Evolutionary conservation across 1,140 invertebrate genomes (phyloP).

Genomic region (Fopius arisanus): DNA sequence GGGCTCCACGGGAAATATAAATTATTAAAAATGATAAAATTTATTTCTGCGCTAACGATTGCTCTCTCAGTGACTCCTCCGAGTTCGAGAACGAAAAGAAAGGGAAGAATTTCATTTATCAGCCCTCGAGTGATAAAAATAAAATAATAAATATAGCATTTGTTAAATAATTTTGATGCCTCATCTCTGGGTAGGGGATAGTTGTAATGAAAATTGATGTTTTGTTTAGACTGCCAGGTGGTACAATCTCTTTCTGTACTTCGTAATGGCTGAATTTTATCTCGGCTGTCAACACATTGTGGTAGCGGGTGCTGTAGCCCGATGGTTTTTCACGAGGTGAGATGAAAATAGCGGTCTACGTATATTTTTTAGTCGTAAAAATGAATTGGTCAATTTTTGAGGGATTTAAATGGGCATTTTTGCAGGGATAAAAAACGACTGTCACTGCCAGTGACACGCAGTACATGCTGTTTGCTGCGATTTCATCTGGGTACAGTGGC

Average conservation of each 20-base stretch:
- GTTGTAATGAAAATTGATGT: slow-evolving; percentile 14
- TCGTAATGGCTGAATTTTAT: slow-evolving; percentile 79
- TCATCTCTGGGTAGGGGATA: not conserved
- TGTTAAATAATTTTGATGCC: slow-evolving; percentile 4
- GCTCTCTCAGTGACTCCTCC: no score
- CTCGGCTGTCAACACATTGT: slow-evolving; percentile 81
- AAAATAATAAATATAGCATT: no score
- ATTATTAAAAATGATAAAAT: no score
- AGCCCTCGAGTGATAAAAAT: no score
- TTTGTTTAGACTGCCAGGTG: slow-evolving; percentile 68
- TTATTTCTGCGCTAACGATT: no score
- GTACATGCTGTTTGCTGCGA: slow-evolving; percentile 68
- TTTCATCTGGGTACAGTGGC: slow-evolving; percentile 83
- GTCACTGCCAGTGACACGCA: slow-evolving; percentile 67
- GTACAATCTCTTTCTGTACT: slow-evolving; percentile 75
- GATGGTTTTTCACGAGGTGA: slow-evolving; percentile 82
- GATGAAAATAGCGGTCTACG: not conserved
- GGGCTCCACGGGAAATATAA: no score
- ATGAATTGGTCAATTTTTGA: slow-evolving; percentile 28
- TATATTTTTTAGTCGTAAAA: slow-evolving; percentile 19
- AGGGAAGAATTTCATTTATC: no score
- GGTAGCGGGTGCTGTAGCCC: slow-evolving; percentile 76
- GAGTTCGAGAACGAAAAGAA: no score
- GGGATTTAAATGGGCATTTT: slow-evolving; percentile 38
- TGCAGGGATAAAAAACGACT: slow-evolving; percentile 73